Conservation (phyloP, 2,797 vertebrate species). For the Okamejei kenojei region DNA sequence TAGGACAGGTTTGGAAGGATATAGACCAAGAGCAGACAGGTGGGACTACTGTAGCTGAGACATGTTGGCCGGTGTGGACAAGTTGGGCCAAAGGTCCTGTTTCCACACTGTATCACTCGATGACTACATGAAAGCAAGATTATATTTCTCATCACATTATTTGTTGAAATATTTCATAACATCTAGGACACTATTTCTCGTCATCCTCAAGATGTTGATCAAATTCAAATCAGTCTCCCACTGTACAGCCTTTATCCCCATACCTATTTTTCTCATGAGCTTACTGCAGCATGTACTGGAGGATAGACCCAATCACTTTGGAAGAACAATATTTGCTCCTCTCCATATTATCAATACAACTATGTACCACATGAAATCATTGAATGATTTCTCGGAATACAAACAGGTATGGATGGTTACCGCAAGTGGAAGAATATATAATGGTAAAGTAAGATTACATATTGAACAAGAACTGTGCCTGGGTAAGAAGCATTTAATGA, state of each 20-base stretch:
- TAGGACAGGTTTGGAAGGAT: no score
- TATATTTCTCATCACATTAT: background rate
- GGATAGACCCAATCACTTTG: background rate
- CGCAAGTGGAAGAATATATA: background rate
- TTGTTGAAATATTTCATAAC: background rate
- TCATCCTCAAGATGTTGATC: background rate
- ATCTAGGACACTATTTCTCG: background rate
- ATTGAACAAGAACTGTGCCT: background rate
- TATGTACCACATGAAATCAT: background rate
- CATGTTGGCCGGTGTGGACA: no score
- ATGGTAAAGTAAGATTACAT: background rate
- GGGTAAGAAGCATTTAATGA: background rate
- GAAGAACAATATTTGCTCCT: background rate
- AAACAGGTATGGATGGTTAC: background rate
- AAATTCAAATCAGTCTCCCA: no score
- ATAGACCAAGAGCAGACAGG: no score
- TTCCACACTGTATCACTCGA: no score
- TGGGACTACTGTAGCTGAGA: no score
- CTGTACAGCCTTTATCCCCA: background rate
- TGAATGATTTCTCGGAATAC: background rate
- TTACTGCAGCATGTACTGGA: background rate
- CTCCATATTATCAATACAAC: background rate
- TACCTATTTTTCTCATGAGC: background rate
- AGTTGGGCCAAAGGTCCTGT: no score
- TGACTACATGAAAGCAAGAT: background rate